Evolutionary conservation across 2,888 invertebrate genomes (phyloP), one percentile per base, ranked within the genome.

Genomic region (Venusia cambrica): DNA sequence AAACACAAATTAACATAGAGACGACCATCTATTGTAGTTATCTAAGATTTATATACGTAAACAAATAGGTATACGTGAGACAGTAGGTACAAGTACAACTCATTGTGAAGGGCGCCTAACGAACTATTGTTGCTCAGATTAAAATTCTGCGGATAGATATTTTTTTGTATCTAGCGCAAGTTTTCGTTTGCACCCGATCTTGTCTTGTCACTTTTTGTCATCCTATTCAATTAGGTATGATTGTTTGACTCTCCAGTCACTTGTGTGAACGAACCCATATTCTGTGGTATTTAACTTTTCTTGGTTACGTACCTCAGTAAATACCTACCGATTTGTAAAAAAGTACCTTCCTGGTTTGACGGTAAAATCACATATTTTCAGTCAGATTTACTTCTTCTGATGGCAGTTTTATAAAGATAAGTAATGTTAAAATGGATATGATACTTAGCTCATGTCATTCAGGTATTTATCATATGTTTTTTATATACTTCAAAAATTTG

Each of bases 1-100:
- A 79, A 83, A 81, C 77, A 74, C 75, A 76, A 81, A 84, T 85
- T 85, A 85, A 81, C 81, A 84, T 85, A 81, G 72, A 74, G 73
- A 71, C 65, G 71, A 68, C 65, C 67, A 69, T 48, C 61, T 43
- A 65, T 78, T 77, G 73, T 78, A 59, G 57, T 63, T 63, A 53
- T 54, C 56, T 66, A 60, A 81, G 81, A 83, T 83, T 83, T 83
- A 83, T 80, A 66, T 73, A 70, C 73, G 75, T 84, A 80, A 81
- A 84, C 83, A 83, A 54, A 54, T 37, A 34, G 32, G 6, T 27
- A 54, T 54, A 57, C 63, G 69, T 69, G 73, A 73, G 77, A 79
- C 66, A 62, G 46, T 19, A 12, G 24, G 15, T 17, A 18, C 14
- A 12, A 8, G n/a, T n/a, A n/a, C 12, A 16, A 28, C 16, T 31